Evolutionary conservation across 2,888 invertebrate genomes (phyloP).

Genomic region (Clanis bilineata): DNA sequence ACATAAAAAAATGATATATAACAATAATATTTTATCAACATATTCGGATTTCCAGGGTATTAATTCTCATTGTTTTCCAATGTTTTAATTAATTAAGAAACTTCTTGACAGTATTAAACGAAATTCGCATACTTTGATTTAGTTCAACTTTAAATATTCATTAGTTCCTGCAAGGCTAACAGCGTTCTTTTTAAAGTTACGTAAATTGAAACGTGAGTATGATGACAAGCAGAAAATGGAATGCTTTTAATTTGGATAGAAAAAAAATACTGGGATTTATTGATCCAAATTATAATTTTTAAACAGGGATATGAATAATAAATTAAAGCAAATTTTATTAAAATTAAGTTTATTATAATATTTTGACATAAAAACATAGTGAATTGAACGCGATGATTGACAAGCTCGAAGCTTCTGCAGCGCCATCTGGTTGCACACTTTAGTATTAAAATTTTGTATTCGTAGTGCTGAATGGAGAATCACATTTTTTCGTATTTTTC

Average conservation of each 20-base stretch:
- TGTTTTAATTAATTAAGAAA: too few species aligned
- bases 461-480: conserved; percentile 80
- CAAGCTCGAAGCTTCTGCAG: conserved; percentile 32
- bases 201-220: conserved; percentile 24
- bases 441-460: conserved; percentile 81
- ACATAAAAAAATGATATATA: too few species aligned
- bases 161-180: too few species aligned
- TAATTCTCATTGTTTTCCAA: too few species aligned
- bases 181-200: background rate
- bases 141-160: too few species aligned
- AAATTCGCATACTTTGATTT: too few species aligned
- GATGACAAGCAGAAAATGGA: conserved; percentile 54
- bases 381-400: conserved; percentile 49
- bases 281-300: too few species aligned
- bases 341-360: background rate
- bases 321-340: conserved; percentile 2
- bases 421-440: conserved; percentile 56
- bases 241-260: conserved; percentile 12
- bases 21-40: too few species aligned
- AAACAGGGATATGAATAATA: too few species aligned
- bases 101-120: too few species aligned
- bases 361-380: background rate
- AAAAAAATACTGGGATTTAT: too few species aligned
- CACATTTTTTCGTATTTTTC: conserved; percentile 79
- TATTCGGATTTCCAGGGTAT: too few species aligned